Conservation (phyloP, 2,888 invertebrate genomes). For the Cryptocephalus primarius region DNA sequence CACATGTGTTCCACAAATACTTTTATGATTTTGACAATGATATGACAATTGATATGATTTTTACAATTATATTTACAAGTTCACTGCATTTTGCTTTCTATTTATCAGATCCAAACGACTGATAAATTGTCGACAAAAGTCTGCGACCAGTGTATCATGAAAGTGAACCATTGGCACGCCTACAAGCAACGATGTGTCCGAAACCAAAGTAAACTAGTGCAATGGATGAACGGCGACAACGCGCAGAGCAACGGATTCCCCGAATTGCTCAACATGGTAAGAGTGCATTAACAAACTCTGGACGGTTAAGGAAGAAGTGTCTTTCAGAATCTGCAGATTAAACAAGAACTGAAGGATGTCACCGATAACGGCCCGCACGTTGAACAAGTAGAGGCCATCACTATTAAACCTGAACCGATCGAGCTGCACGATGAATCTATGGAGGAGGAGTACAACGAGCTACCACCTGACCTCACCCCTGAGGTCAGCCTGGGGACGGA, state of each 20-base stretch:
- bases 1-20: too few relatives aligned
- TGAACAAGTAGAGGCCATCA: background rate
- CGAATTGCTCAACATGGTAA: background rate
- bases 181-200: constrained; percentile 54
- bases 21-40: too few relatives aligned
- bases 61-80: too few relatives aligned
- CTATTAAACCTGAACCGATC: constrained; percentile 12
- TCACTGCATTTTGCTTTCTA: too few relatives aligned
- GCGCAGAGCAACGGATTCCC: background rate
- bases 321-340: constrained; percentile 27
- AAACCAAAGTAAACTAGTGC: constrained; percentile 53
- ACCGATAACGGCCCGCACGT: constrained; percentile 1
- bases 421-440: constrained; percentile 17
- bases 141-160: constrained; percentile 51
- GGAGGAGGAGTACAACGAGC: constrained; percentile 23
- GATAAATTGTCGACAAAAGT: constrained; percentile 56
- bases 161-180: constrained; percentile 55
- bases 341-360: constrained; percentile 24
- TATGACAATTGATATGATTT: too few relatives aligned
- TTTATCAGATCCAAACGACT: constrained; percentile 49
- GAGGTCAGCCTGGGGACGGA: constrained; percentile 4
- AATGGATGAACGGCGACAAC: constrained; percentile 35
- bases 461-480: constrained; percentile 20
- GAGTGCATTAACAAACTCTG: constrained; percentile 17
- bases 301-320: constrained; percentile 3